Percentiles rank a stretch among this genome's conserved stretches.
Conservation (phyloP, 2,113 vertebrate species). For the Phoxinus phoxinus region DNA sequence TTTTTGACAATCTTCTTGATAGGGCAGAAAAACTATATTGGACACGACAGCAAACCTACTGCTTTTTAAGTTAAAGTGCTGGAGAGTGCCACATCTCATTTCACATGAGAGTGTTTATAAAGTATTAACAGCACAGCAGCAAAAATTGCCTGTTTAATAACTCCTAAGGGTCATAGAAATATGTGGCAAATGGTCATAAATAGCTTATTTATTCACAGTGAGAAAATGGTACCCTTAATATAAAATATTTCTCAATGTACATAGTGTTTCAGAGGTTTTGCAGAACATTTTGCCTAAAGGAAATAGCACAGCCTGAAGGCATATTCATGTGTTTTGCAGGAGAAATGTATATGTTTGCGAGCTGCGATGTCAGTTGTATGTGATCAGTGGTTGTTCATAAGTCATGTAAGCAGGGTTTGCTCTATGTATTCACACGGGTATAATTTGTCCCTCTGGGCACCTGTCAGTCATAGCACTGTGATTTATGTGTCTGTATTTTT, state of each 20-base stretch:
- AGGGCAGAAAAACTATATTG: neutral
- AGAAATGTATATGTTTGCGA: neutral
- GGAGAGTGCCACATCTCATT: neutral
- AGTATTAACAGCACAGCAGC: neutral
- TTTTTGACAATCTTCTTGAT: neutral
- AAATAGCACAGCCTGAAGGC: neutral
- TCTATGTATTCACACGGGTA: neutral
- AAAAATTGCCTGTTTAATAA: neutral
- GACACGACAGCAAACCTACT: neutral
- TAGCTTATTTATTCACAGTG: neutral
- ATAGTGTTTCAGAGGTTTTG: neutral
- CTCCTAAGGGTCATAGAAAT: neutral
- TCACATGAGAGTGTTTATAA: neutral
- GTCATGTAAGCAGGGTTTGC: neutral
- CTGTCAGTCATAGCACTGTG: slow-evolving; percentile 29
- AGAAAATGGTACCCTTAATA: neutral
- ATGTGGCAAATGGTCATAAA: neutral
- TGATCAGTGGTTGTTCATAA: neutral
- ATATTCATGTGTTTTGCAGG: neutral
- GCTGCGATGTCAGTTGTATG: neutral
- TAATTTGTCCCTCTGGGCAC: neutral
- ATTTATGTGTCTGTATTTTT: slow-evolving; percentile 26
- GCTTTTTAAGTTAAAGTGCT: neutral
- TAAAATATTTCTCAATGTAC: neutral
- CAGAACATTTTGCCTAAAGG: neutral